Base-by-base conservation (phyloP, 2,888 invertebrate species). In the Zygogramma bicolorata region DNA sequence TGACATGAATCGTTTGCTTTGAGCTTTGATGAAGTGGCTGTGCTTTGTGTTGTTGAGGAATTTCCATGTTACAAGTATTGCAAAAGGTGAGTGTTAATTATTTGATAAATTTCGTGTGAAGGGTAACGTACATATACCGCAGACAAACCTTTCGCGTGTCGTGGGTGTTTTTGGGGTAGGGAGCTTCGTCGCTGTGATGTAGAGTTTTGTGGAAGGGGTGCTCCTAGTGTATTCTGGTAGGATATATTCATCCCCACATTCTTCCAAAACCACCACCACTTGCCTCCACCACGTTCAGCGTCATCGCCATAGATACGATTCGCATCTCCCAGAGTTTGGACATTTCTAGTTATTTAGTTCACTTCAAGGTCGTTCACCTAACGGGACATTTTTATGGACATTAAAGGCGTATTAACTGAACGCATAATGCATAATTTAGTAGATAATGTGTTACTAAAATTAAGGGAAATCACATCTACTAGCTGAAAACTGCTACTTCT, bases 191-290 rank as follows among this genome's bases (percentile, higher is more conserved):
- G 87, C 87, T 81, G 85, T 86, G 85, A 85, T 84, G 85, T 86
- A 85, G 86, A 85, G 85, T 86, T 86, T 82, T 85, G 87, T 87
- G 87, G 87, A 87, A 87, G 87, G 87, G 87, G 87, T 87, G 86
- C 85, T 86, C 86, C 83, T 83, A 83, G 85, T 81, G 86, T 86
- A 85, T 84, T 86, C 86, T 86, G 86, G 86, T 86, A 85, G 86
- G 86, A 86, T 85, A 85, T 84, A 86, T 87, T 87, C 87, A 87
- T 87, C 87, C 87, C 87, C 87, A 87, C 87, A 86, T 86, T 86
- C 86, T 85, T 85, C 85, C 85, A 75, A 85, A 86, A 85, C 85
- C 85, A 86, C 86, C 86, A 85, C 86, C 84, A 86, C 86, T 83
- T 84, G 67, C 70, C 85, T 86, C 87, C 87, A 86, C 87, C 85